Conservation (phyloP, 2,113 vertebrate species). For the Damaliscus lunatus region DNA sequence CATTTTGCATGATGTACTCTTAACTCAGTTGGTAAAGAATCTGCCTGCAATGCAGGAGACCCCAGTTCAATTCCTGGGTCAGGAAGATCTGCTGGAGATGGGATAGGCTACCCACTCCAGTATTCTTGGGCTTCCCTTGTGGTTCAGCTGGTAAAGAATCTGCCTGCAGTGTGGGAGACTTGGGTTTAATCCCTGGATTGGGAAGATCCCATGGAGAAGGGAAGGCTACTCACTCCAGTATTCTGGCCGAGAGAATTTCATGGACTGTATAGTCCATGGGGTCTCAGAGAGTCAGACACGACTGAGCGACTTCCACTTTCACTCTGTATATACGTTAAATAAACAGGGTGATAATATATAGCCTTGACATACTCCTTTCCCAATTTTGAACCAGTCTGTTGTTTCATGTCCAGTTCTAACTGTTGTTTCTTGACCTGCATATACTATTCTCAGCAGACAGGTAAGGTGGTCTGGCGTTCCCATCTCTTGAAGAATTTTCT, state of each 20-base stretch:
- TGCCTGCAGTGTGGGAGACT: neutral
- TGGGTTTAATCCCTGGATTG: neutral
- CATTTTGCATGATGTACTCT: neutral
- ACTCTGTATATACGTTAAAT: neutral
- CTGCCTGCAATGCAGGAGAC: neutral
- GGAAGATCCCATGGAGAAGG: neutral
- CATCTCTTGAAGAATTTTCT: neutral
- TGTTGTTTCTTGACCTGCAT: neutral
- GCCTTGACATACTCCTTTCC: neutral
- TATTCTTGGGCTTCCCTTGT: neutral
- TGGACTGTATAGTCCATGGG: neutral
- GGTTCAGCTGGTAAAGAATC: neutral
- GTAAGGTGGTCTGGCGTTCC: neutral
- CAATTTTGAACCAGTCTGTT: neutral
- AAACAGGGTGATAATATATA: neutral
- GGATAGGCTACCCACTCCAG: neutral
- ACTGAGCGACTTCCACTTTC: neutral
- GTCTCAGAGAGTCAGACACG: neutral
- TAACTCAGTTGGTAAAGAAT: neutral
- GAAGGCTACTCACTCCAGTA: neutral
- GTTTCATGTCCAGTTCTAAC: neutral
- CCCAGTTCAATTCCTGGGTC: accelerated
- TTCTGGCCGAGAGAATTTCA: neutral
- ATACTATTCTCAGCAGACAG: neutral
- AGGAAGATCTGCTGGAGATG: neutral